Evolutionary conservation across 2,113 vertebrate species (phyloP).

Genomic region (Scolopax mira): DNA sequence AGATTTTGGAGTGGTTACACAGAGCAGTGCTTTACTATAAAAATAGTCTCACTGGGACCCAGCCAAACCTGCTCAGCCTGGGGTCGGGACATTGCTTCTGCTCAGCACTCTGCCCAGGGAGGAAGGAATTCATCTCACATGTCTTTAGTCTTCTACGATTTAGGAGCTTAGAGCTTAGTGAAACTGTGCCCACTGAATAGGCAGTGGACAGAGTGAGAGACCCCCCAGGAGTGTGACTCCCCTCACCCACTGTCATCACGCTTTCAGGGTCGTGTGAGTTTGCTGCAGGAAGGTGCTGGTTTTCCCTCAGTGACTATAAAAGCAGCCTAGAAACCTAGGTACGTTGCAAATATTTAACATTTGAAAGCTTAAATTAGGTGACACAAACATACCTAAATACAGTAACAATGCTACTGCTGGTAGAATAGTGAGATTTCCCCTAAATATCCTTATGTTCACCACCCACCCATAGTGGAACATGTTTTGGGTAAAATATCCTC

Average conservation of each 20-base stretch:
- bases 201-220: not conserved
- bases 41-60: not conserved
- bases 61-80: not conserved
- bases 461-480: not conserved
- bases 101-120: not conserved
- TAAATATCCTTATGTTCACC: not conserved
- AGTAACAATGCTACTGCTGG: not conserved
- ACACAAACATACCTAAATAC: not conserved
- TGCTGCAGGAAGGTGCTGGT: not conserved
- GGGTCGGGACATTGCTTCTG: not conserved
- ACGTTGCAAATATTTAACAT: not conserved
- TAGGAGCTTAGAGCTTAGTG: not conserved
- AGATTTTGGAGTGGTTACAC: not conserved
- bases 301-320: not conserved
- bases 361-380: not conserved
- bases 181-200: not conserved
- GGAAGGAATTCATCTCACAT: not conserved
- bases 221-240: rapidly evolving
- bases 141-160: not conserved
- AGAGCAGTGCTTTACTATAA: not conserved
- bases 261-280: not conserved
- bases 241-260: not conserved
- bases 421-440: not conserved
- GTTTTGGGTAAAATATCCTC: not conserved
- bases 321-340: not conserved